Evolutionary conservation across 2,797 vertebrate species (phyloP), one percentile per base, ranked within the genome.

Genomic region (Pseudochaenichthys georgianus): DNA sequence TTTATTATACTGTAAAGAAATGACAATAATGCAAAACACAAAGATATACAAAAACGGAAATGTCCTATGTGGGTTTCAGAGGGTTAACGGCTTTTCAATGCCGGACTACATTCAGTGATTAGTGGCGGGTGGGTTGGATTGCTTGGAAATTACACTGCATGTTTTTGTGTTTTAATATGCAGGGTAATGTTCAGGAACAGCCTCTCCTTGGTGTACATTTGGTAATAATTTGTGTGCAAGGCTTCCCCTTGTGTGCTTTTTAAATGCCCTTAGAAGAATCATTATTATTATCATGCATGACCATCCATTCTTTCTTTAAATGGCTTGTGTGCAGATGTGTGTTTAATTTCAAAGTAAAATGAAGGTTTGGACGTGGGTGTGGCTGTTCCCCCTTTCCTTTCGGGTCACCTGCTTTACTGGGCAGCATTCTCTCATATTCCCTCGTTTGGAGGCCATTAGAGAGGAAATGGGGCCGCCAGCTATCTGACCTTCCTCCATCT

Each of bases 401-500:
- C 41, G 76, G 91, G 93, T 93, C 93, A 93, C 84, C 84, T 91
- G 91, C 66, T 92, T 93, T 89, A 92, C 75, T 77, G 92, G 88
- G 83, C 81, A 87, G 82, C 85, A 80, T 91, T 90, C 87, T 82
- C 81, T 86, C 86, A 86, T 92, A 89, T 87, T 89, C 88, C 82
- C 77, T 85, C 60, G 75, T 93, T 93, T 83, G 82, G 86, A 87
- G 85, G 71, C 92, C 92, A 95, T 94, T 95, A 94, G 89, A 86
- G 91, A 94, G 93, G 94, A 95, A 95, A 94, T 92, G 87, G 84
- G 91, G 87, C 91, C 73, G 83, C 84, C 88, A 88, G 89, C 78
- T 76, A 77, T 84, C 72, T 85, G 82, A 84, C 88, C 75, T 75
- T 47, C 73, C 51, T 67, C 73, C 47, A 34, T 65, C 73, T 67